Base-by-base conservation (phyloP, 2,888 invertebrate species). In the Saturnia japonica region DNA sequence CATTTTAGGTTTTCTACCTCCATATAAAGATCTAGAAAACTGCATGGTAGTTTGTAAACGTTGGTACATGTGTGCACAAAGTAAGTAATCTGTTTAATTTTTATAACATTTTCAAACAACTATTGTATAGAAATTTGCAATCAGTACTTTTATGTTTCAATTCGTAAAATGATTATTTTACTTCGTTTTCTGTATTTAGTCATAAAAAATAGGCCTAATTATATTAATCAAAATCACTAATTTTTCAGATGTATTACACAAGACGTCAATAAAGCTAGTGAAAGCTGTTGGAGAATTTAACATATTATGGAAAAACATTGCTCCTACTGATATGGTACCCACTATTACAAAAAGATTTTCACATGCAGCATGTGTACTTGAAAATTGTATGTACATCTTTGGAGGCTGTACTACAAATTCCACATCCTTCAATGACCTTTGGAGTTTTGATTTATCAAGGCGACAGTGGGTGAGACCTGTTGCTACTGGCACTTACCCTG, bases 361-460 rank as follows among this genome's bases (percentile, higher is more conserved):
- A 0, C 99, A 99, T 94, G 96, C 98, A 73, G 97, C 98, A 54
- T 97, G 97, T 83, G 95, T 97, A 67, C 95, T 96, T 83, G 96
- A 96, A 74, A 97, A 97, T 87, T 96, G 96, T 7, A 97, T 99
- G 97, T 99, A 97, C 85, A 96, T 99, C 67, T 99, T 99, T 95
- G 99, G 99, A 47, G 99, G 99, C 11, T 99, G 99, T 81, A 99
- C 99, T 16, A 97, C 97, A 54, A 97, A 97, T 70, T 97, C 97
- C 82, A 99, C 99, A 28, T 98, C 99, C 19, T 99, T 99, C 84
- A 99, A 99, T 93, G 99, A 99, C 93, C 94, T 99, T 47, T 99
- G 99, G 99, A 95, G 96, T 75, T 96, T 99, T 88, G 98, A 99
- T 93, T 95, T 99, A 73, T 97, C 97, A 0, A 96, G 95, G 67